These are phyloP conservation scores for Axea sp. DNA, from an alignment of 2,888 invertebrate genomes.

Conservation along the genomic window DNA sequence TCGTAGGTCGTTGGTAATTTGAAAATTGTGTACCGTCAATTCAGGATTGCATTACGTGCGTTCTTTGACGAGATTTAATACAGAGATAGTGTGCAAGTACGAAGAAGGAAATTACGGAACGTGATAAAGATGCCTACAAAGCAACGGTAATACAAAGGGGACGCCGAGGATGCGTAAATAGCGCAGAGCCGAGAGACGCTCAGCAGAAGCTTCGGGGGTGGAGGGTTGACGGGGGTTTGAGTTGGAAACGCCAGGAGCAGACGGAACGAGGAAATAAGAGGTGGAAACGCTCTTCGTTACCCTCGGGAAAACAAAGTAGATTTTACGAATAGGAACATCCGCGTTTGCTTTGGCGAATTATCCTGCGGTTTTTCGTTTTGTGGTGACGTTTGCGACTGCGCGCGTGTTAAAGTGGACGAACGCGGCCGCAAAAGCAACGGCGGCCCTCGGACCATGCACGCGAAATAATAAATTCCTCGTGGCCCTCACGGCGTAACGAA, in stretches of 20 bases:
- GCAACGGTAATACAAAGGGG: constrained; percentile 59
- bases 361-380: constrained; percentile 61
- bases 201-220: constrained; percentile 1
- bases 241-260: constrained; percentile 46
- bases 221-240: constrained; percentile 20
- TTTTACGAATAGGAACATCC: constrained; percentile 59
- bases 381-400: constrained; percentile 53
- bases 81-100: constrained; percentile 51
- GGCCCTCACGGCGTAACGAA: constrained; percentile 65
- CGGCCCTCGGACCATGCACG: constrained; percentile 57
- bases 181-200: constrained; percentile 25
- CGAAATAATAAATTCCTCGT: constrained; percentile 72
- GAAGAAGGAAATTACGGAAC: constrained; percentile 58
- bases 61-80: constrained; percentile 59
- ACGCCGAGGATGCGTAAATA: constrained; percentile 62
- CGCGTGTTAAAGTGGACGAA: constrained; percentile 77
- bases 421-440: constrained; percentile 70
- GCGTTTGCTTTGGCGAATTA: constrained; percentile 62
- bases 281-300: constrained; percentile 59
- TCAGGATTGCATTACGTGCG: constrained; percentile 13
- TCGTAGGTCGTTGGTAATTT: constrained; percentile 5
- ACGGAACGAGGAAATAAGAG: constrained; percentile 60
- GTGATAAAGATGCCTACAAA: constrained; percentile 60
- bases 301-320: constrained; percentile 61
- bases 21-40: constrained; percentile 10